A percentile compares a stretch with the other conserved stretches of the same genome.
Conservation (phyloP, 2,797 vertebrate genomes). For the Phyllotis vaccarum region DNA sequence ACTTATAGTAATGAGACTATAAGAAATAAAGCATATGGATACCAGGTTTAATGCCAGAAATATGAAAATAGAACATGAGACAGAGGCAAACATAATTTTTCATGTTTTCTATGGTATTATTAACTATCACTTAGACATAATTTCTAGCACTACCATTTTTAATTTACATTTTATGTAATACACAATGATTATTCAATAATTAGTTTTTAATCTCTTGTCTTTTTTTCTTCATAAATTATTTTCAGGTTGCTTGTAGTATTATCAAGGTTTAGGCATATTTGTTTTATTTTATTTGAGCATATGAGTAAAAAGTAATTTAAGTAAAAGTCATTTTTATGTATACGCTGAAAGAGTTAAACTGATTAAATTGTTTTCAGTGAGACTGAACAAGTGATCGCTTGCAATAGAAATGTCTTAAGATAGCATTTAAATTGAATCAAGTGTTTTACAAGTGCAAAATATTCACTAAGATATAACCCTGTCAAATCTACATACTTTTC, state of each 20-base stretch:
- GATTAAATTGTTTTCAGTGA: neutral
- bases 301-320: neutral
- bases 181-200: neutral
- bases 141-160: neutral
- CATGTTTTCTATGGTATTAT: neutral
- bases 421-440: neutral
- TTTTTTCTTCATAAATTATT: neutral
- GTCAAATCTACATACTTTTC: neutral
- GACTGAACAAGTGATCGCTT: neutral
- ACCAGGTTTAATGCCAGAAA: too few species aligned
- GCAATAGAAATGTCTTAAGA: neutral
- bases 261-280: neutral
- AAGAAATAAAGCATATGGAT: neutral
- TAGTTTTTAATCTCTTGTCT: too few species aligned
- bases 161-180: neutral
- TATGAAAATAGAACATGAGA: neutral
- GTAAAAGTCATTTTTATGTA: neutral
- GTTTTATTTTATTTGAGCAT: neutral
- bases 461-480: neutral
- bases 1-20: neutral
- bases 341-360: neutral
- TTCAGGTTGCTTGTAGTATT: neutral
- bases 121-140: neutral
- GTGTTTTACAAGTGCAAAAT: neutral
- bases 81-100: neutral